Evolutionary conservation across 2,797 vertebrate genomes (phyloP).

Genomic region (Parotocinclus haroldoi): DNA sequence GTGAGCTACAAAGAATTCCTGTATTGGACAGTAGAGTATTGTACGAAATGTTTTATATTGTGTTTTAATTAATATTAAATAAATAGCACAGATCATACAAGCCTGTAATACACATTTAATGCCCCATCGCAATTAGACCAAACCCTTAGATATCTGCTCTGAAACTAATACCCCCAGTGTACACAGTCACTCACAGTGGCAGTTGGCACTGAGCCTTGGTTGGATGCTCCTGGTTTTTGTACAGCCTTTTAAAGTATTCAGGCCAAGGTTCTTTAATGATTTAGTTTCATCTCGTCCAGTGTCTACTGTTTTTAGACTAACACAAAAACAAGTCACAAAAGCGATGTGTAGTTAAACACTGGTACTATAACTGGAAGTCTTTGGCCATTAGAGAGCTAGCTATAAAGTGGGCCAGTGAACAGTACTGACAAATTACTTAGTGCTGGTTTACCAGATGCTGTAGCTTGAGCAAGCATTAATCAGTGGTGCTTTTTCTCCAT

Average conservation of each 20-base stretch:
- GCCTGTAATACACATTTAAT: too few species aligned
- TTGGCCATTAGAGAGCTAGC: slow-evolving; percentile 28
- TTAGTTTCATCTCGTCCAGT: not conserved
- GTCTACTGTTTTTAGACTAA: not conserved
- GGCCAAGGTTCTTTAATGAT: not conserved
- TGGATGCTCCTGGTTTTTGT: not conserved
- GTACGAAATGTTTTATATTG: too few species aligned
- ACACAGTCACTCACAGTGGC: not conserved
- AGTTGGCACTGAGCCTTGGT: not conserved
- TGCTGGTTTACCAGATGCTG: slow-evolving; percentile 18
- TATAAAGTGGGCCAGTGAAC: slow-evolving; percentile 43
- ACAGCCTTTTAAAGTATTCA: not conserved
- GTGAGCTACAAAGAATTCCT: too few species aligned
- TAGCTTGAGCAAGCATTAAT: not conserved
- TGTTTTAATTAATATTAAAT: too few species aligned
- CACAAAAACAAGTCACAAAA: slow-evolving; percentile 29
- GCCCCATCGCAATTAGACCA: not conserved
- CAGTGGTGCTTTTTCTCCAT: not conserved
- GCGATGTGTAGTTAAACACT: slow-evolving; percentile 6
- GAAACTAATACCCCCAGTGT: too few species aligned
- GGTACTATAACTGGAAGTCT: slow-evolving; percentile 41
- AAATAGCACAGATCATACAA: too few species aligned
- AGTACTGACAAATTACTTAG: slow-evolving; percentile 44
- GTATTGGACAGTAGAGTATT: too few species aligned
- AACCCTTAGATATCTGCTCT: not conserved